Conservation (phyloP, 1,140 invertebrate species). For the Galleria mellonella region DNA sequence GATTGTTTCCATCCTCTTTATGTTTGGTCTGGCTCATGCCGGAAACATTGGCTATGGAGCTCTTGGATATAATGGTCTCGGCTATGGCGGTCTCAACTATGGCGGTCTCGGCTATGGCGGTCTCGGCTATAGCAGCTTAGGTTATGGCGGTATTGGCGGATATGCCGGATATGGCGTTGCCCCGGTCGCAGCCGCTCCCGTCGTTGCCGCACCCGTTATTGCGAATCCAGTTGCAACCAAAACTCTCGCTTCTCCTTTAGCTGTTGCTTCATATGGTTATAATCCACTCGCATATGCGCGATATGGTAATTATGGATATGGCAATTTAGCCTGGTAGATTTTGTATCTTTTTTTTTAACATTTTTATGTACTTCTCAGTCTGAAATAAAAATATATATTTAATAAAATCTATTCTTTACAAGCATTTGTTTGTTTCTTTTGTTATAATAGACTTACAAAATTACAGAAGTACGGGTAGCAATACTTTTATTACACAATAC, state of each 20-base stretch:
- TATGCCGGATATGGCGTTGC: slow-evolving; percentile 15
- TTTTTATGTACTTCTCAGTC: too few relatives aligned
- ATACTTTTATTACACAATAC: too few relatives aligned
- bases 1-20: slow-evolving; percentile 19
- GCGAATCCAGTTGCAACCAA: neutral
- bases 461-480: too few relatives aligned
- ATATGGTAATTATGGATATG: too few relatives aligned
- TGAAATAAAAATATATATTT: too few relatives aligned
- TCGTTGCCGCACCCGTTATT: neutral
- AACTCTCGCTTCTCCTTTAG: too few relatives aligned
- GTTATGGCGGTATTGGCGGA: slow-evolving; percentile 12
- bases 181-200: slow-evolving; percentile 8
- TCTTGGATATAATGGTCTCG: neutral
- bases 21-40: slow-evolving; percentile 20
- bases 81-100: slow-evolving; percentile 18
- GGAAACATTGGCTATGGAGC: slow-evolving; percentile 5
- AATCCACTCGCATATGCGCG: slow-evolving; percentile 10
- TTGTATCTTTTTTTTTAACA: too few relatives aligned
- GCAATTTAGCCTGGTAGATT: too few relatives aligned
- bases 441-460: too few relatives aligned
- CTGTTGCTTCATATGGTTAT: slow-evolving; percentile 1
- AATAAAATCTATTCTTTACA: too few relatives aligned
- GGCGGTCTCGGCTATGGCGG: slow-evolving; percentile 9
- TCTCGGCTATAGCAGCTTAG: slow-evolving; percentile 10
- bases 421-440: too few relatives aligned